Percentiles rank a stretch among this genome's conserved stretches.
These are phyloP conservation scores for Pseudomyrmex pallidus DNA, from an alignment of 1,140 invertebrate species.

Conservation along the genomic window DNA sequence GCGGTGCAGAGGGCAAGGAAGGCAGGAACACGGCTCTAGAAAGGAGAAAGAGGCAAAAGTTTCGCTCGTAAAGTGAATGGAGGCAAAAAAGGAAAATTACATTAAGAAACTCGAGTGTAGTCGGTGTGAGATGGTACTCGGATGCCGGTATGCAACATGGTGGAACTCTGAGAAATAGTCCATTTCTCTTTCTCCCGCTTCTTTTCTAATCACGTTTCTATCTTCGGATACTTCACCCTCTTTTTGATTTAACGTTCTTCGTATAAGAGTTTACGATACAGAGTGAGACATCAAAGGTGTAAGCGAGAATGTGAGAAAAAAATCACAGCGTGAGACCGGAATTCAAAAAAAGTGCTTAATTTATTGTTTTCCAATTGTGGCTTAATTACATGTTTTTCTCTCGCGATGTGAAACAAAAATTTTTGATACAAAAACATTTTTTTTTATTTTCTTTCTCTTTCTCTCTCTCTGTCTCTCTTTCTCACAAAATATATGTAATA, in stretches of 20 bases:
- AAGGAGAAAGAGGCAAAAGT: conserved; percentile 77
- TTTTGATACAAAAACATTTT: no score
- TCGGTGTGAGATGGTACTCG: conserved; percentile 70
- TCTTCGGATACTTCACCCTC: not conserved
- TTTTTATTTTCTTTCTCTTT: no score
- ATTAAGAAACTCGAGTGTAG: conserved; percentile 82
- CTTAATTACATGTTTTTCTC: not conserved
- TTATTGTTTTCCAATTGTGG: conserved; percentile 1
- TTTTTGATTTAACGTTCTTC: conserved; percentile 32
- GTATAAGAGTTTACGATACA: conserved; percentile 26
- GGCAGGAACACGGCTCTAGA: conserved; percentile 21
- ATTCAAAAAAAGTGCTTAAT: not conserved
- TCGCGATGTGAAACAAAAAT: not conserved
- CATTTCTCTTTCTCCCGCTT: not conserved
- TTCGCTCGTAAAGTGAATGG: conserved; percentile 83
- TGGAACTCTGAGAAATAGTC: conserved; percentile 34
- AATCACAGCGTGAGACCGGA: not conserved
- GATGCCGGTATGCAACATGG: conserved; percentile 73
- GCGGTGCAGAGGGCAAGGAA: conserved; percentile 49
- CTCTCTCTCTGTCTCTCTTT: no score
- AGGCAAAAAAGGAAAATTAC: conserved; percentile 84
- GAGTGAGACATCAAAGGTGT: not conserved
- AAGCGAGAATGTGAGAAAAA: not conserved
- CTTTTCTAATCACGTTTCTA: not conserved
- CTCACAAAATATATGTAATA: not conserved